A percentile compares a stretch with the other conserved stretches of the same genome.
These are phyloP conservation scores for Nesidiocoris tenuis DNA, from an alignment of 2,888 invertebrate species.

Conservation along the genomic window DNA sequence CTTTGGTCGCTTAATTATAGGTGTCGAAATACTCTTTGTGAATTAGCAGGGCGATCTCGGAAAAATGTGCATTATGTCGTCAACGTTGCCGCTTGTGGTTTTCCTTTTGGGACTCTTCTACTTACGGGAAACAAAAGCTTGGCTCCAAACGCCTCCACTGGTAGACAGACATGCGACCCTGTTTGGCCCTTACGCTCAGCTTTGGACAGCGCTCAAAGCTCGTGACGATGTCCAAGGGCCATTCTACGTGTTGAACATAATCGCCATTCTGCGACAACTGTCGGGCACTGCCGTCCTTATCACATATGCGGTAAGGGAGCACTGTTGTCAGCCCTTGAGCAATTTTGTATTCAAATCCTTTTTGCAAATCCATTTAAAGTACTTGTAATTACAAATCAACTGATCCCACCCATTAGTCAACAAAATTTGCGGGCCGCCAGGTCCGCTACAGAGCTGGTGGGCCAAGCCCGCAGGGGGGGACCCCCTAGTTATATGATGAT, in stretches of 20 bases:
- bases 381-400: too few species aligned
- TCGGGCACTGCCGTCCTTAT: slow-evolving; percentile 26
- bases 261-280: slow-evolving; percentile 21
- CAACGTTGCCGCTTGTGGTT: slow-evolving; percentile 3
- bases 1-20: too few species aligned
- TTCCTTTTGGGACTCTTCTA: slow-evolving; percentile 2
- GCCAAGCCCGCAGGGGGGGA: too few species aligned
- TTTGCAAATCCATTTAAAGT: too few species aligned
- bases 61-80: slow-evolving; percentile 10
- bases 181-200: background rate
- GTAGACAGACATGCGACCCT: background rate
- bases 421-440: too few species aligned
- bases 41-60: slow-evolving; percentile 34
- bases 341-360: too few species aligned
- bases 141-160: background rate
- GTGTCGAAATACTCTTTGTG: too few species aligned
- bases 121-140: slow-evolving; percentile 23
- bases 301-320: slow-evolving; percentile 30
- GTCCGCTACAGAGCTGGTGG: too few species aligned
- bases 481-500: too few species aligned
- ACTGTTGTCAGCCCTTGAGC: too few species aligned
- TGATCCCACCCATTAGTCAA: too few species aligned
- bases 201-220: slow-evolving; percentile 8
- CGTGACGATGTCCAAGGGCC: slow-evolving; percentile 20
- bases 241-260: slow-evolving; percentile 17